phyloP scores from a whole-genome alignment of 2,797 vertebrate species.

The Peromyscus nudipes region DNA sequence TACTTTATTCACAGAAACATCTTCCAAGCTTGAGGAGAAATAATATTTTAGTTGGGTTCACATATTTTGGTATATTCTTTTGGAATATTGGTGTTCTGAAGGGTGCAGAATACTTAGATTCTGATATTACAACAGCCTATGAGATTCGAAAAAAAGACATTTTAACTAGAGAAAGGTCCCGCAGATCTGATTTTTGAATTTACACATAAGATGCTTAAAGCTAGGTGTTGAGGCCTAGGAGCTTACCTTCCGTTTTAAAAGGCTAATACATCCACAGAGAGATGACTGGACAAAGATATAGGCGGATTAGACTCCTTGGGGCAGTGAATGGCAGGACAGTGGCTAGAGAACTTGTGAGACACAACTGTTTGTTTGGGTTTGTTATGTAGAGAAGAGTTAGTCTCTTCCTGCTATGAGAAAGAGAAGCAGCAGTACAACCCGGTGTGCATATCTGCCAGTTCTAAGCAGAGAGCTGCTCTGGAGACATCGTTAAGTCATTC shows the following conservation, averaged over 20 bases:
- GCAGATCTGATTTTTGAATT: not conserved
- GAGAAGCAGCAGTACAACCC: not conserved
- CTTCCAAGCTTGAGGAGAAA: not conserved
- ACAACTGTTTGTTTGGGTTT: not conserved
- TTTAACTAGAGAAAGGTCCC: not conserved
- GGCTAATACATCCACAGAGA: not conserved
- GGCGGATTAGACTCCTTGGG: not conserved
- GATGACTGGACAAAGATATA: not conserved
- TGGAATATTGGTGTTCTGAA: constrained; percentile 35
- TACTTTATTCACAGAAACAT: not conserved
- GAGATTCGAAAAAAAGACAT: not conserved
- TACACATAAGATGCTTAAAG: not conserved
- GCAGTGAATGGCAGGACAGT: not conserved
- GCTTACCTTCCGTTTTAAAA: not conserved
- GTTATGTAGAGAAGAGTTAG: not conserved
- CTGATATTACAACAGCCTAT: not conserved
- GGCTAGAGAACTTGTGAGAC: not conserved
- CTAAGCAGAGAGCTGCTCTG: not conserved
- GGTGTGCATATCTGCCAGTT: not conserved
- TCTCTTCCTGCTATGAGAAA: not conserved
- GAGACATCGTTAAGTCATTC: not conserved
- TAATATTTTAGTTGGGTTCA: not conserved
- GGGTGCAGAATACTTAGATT: not conserved
- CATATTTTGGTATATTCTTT: not conserved
- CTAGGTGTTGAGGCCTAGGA: not conserved